Conservation (phyloP, 2,888 invertebrate genomes). For the Drosophila maculinotata region DNA sequence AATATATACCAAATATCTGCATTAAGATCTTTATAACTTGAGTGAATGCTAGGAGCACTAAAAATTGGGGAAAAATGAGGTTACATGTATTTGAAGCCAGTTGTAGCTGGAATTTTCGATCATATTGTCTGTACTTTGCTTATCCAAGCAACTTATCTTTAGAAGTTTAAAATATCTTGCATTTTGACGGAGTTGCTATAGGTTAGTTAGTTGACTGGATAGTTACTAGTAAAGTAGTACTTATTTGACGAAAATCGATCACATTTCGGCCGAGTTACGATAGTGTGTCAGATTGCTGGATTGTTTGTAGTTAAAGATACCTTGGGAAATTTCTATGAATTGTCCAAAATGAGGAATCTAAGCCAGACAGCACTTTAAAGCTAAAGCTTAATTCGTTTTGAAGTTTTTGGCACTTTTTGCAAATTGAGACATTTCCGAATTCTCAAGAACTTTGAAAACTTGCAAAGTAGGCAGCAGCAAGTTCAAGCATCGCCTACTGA, state of each 20-base stretch:
- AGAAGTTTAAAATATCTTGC: too few species aligned
- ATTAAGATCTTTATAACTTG: constrained; percentile 15
- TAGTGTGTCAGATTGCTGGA: too few species aligned
- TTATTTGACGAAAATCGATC: too few species aligned
- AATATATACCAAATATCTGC: not conserved
- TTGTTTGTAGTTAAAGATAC: too few species aligned
- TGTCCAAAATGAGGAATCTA: too few species aligned
- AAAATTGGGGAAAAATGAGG: not conserved
- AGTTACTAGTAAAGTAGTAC: too few species aligned
- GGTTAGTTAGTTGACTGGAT: too few species aligned
- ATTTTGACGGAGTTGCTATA: too few species aligned
- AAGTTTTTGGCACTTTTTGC: constrained; percentile 8
- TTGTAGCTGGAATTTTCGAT: not conserved
- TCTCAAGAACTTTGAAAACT: constrained; percentile 27
- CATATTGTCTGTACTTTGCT: too few species aligned
- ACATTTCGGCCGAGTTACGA: too few species aligned
- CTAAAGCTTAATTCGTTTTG: constrained; percentile 8
- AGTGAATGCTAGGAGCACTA: constrained; percentile 8
- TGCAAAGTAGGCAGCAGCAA: constrained; percentile 29
- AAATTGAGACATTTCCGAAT: constrained; percentile 43
- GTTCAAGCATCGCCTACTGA: constrained; percentile 39
- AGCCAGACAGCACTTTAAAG: constrained; percentile 6
- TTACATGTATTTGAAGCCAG: not conserved
- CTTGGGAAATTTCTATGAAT: too few species aligned
- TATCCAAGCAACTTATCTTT: too few species aligned